Base-by-base conservation (phyloP, 2,797 vertebrate species). In the Cryptoblepharus egeriae region DNA sequence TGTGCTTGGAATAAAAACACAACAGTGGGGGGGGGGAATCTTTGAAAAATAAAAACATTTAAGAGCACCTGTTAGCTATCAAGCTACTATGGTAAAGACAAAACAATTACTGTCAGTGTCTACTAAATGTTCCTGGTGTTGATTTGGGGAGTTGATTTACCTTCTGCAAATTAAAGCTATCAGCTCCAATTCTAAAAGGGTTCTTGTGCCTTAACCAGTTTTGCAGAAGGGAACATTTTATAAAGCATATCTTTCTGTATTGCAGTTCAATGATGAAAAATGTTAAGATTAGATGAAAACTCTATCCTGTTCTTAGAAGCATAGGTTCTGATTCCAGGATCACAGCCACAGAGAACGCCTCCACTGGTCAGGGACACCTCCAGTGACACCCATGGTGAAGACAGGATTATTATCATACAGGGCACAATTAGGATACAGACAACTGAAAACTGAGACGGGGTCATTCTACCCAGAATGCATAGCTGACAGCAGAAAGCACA, bases 401-500 rank as follows among this genome's bases (percentile, higher is more conserved):
- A 5, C 7, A 39, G 6, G 49, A 39, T 26, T 10, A 75, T 81
- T 75, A 74, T 49, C 61, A 81, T 64, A 26, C 45, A 55, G 32
- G 58, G 45, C 42, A 60, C 26, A 67, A 67, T 81, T 52, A 80
- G 72, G 42, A n/a, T 26, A 37, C 32, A 75, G 32, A 28, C 63
- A 58, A 49, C n/a, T n/a, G n/a, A n/a, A n/a, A n/a, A n/a, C n/a
- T n/a, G n/a, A n/a, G n/a, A n/a, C n/a, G 72, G 65, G 63, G 71
- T 39, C 35, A 75, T 37, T 67, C 35, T 32, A 68, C 49, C 52
- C 63, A 75, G 42, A 75, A 49, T 81, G 63, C 80, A 58, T 74
- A 81, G 72, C 37, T 81, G 80, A 81, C 71, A 81, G 63, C 35
- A 81, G 18, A 67, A 81, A 67, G 61, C 80, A 75, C 63, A 61